Evolutionary conservation across 2,888 invertebrate species (phyloP), one percentile per base, ranked within the genome.

Genomic region (Uropetala carovei): DNA sequence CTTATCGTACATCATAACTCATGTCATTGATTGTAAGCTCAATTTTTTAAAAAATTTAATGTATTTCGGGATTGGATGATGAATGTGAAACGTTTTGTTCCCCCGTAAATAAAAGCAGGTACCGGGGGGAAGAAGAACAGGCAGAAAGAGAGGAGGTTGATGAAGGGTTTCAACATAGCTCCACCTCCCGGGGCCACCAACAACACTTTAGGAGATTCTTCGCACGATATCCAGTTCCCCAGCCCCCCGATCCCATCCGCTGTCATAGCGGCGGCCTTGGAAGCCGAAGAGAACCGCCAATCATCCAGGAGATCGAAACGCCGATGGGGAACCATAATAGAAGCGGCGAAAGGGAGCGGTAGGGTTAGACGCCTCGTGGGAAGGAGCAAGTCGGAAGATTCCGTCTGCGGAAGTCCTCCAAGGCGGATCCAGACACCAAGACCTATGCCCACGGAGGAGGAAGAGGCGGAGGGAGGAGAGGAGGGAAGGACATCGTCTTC

Each of bases 111-210:
- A 43, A 43, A 43, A 43, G 43, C 95, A 97, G 98, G 98, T 94
- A 97, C 98, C 93, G 98, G 98, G 93, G 98, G 98, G 92, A 98
- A 98, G 95, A 99, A 98, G 95, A 98, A 98, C 95, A 97, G 98
- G 0, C 98, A 98, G 95, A 98, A 98, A 95, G 99, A 99, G 95
- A 96, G 99, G 0, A 96, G 99, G 0, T 96, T 99, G 92, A 98
- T 99, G 98, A 99, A 99, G 95, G 98, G 98, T 22, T 98, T 99
- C 96, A 98, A 99, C 95, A 98, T 98, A 93, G 97, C 97, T 22
- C 97, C 98, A 60, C 97, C 97, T 60, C 96, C 97, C 0, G 96
- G 96, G 22, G 95, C 96, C 22, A 93, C 94, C 89, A 94, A 94
- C 83, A 93, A 93, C 68, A 93, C 93, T 82, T 93, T 93, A 16